A percentile compares a stretch with the other conserved stretches of the same genome.
phyloP scores from a whole-genome alignment of 2,797 vertebrate genomes.

The Avahi laniger region DNA sequence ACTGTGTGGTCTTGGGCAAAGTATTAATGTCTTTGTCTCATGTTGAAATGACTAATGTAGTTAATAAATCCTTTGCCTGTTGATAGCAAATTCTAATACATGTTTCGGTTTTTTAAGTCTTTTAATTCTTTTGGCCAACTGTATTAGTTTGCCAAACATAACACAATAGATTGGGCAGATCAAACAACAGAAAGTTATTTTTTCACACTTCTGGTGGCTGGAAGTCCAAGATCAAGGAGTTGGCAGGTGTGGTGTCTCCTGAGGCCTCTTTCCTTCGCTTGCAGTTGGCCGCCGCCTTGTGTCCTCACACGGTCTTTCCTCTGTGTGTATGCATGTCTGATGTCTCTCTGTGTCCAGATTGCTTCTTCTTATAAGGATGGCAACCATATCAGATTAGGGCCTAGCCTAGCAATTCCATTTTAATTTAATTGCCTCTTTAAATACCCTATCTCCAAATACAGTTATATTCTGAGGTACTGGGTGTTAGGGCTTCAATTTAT shows the following conservation, averaged over 20 bases:
- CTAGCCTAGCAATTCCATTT: background rate
- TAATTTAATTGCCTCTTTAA: background rate
- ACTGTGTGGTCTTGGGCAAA: background rate
- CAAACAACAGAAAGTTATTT: background rate
- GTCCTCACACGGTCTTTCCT: background rate
- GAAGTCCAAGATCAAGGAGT: background rate
- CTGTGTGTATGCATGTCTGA: background rate
- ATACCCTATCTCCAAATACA: background rate
- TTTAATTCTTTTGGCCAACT: background rate
- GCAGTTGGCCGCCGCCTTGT: background rate
- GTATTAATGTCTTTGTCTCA: background rate
- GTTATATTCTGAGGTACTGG: background rate
- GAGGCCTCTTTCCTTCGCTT: background rate
- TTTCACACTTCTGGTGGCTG: background rate
- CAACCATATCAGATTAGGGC: background rate
- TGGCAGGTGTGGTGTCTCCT: background rate
- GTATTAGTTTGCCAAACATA: background rate
- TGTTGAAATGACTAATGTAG: background rate
- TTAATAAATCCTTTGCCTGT: background rate
- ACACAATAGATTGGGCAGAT: background rate
- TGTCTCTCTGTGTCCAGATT: background rate
- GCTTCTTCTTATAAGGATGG: background rate
- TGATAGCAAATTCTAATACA: background rate
- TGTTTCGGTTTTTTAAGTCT: background rate
- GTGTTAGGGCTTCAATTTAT: background rate